These are phyloP conservation scores for Caiman crocodilus DNA, from an alignment of 2,797 vertebrate species.

Conservation along the genomic window DNA sequence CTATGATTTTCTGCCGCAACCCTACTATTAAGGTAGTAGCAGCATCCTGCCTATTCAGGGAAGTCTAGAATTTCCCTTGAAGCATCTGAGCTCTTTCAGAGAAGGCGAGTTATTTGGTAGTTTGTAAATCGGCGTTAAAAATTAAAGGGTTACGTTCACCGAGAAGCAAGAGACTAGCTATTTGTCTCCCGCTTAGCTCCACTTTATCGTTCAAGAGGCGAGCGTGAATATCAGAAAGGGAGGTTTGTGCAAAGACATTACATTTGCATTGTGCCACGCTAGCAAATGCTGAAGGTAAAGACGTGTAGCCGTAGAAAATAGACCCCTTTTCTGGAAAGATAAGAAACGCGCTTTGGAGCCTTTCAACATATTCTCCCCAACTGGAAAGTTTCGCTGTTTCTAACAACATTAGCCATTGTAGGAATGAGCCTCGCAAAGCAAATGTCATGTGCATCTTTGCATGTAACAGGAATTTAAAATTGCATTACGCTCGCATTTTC, in stretches of 20 bases:
- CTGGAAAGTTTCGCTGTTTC: slow-evolving; percentile 38
- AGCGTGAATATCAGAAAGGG: slow-evolving; percentile 6
- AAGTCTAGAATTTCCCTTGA: neutral
- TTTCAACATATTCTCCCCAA: slow-evolving; percentile 57
- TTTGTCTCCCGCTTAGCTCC: neutral
- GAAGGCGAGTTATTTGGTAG: neutral
- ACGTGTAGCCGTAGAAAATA: slow-evolving; percentile 50
- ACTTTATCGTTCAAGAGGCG: neutral
- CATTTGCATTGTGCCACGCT: slow-evolving; percentile 13
- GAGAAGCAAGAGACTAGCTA: neutral
- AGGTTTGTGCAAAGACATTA: neutral
- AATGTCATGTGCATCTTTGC: slow-evolving; percentile 67
- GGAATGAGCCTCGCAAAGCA: slow-evolving; percentile 43
- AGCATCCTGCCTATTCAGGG: neutral
- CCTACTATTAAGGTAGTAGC: neutral
- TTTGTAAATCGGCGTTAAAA: neutral
- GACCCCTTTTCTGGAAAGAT: neutral
- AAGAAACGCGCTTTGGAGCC: neutral
- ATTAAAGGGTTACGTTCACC: neutral
- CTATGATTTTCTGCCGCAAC: slow-evolving; percentile 26
- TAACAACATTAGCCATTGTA: slow-evolving; percentile 6
- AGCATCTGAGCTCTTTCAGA: neutral
- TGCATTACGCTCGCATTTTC: slow-evolving; percentile 49
- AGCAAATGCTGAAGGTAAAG: slow-evolving; percentile 55
- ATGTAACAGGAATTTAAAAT: slow-evolving; percentile 65